Evolutionary conservation across 1,140 invertebrate species (phyloP).

Genomic region (Platorchestia sp.): DNA sequence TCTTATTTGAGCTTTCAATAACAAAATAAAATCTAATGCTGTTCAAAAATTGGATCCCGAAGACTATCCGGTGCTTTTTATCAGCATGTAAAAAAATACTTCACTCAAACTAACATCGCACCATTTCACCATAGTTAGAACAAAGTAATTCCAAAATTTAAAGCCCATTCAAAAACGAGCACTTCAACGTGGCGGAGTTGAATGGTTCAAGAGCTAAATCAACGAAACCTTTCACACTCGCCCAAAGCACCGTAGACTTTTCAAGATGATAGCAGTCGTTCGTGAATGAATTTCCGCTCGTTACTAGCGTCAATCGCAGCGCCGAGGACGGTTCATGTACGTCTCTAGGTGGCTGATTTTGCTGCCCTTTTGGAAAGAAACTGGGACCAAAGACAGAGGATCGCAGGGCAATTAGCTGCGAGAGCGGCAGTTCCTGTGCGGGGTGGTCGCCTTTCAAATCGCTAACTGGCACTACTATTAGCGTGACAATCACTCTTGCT

Average conservation of each 20-base stretch:
- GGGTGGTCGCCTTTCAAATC: not conserved
- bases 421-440: not conserved
- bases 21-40: too few species aligned
- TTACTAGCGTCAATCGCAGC: not conserved
- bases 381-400: not conserved
- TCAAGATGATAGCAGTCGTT: not conserved
- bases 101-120: too few species aligned
- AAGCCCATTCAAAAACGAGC: not conserved
- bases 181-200: not conserved
- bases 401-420: not conserved
- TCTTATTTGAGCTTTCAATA: too few species aligned
- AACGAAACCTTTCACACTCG: not conserved
- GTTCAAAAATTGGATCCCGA: too few species aligned
- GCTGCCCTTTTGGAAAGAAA: not conserved
- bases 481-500: not conserved
- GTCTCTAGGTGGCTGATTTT: not conserved
- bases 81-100: too few species aligned
- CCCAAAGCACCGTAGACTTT: not conserved
- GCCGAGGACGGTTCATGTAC: not conserved
- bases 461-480: not conserved
- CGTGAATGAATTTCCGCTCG: not conserved
- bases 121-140: too few species aligned
- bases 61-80: too few species aligned
- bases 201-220: not conserved
- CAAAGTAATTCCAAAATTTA: too few species aligned